Conservation (phyloP, 2,113 vertebrate genomes). For the Xerus inauris region DNA sequence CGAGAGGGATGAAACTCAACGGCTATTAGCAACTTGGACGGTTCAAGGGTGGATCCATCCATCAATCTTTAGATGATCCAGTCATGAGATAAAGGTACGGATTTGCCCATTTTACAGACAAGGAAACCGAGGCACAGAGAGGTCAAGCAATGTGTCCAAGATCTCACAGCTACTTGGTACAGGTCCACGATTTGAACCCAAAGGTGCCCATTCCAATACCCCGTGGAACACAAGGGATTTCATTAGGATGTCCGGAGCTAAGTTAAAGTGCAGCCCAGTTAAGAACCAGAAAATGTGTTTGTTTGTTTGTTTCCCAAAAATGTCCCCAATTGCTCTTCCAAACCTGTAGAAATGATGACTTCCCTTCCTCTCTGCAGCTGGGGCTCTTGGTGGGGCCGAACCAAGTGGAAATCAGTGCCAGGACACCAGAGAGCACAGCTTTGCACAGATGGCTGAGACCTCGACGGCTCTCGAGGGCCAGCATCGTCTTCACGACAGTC, state of each 20-base stretch:
- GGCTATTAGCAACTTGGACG: background rate
- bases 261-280: background rate
- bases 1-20: background rate
- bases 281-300: background rate
- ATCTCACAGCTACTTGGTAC: background rate
- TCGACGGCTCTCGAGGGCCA: background rate
- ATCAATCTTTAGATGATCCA: background rate
- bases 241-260: background rate
- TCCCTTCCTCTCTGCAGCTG: background rate
- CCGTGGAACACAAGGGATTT: background rate
- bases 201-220: background rate
- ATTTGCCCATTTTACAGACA: background rate
- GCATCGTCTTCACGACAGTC: background rate
- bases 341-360: background rate
- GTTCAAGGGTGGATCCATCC: background rate
- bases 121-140: background rate
- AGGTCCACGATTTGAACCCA: background rate
- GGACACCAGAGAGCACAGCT: background rate
- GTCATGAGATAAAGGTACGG: rapidly evolving
- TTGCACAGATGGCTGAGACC: background rate
- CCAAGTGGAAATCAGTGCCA: background rate
- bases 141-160: rapidly evolving
- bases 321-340: background rate
- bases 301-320: background rate
- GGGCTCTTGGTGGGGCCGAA: background rate